Percentiles rank a stretch among this genome's conserved stretches.
These are phyloP conservation scores for Camarhynchus parvulus DNA, from an alignment of 2,113 vertebrate species.

Conservation along the genomic window DNA sequence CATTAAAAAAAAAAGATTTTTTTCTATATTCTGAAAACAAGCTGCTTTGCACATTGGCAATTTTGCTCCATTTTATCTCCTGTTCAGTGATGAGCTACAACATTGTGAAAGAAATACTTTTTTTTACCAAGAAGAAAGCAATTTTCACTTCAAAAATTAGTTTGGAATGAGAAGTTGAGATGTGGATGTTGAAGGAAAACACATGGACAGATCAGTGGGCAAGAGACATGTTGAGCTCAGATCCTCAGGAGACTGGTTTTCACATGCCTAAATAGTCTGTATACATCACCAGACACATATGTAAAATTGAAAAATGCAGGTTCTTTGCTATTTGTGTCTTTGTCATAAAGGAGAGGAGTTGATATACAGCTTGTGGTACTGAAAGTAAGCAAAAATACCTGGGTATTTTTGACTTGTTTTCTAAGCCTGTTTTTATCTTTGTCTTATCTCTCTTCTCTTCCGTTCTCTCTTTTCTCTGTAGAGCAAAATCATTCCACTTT, in stretches of 20 bases:
- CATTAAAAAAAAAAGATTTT: background rate
- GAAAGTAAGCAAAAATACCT: background rate
- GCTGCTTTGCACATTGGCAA: background rate
- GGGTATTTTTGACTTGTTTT: background rate
- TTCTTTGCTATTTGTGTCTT: background rate
- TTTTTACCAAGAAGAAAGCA: background rate
- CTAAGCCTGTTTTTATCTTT: background rate
- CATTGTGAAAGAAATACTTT: background rate
- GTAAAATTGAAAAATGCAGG: background rate
- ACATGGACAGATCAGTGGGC: background rate
- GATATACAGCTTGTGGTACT: background rate
- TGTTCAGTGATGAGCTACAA: background rate
- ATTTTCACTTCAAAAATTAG: background rate
- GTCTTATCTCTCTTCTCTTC: background rate
- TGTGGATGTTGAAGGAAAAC: background rate
- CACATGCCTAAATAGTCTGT: background rate
- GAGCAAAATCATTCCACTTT: background rate
- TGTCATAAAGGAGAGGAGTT: background rate
- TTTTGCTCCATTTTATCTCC: background rate
- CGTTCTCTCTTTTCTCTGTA: background rate
- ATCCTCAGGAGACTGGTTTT: background rate
- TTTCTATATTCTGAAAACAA: background rate
- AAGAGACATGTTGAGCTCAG: background rate
- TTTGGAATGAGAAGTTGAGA: background rate
- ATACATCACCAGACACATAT: background rate